Evolutionary conservation across 2,888 invertebrate genomes (phyloP).

Genomic region (Prosopocoilus inquinatus): DNA sequence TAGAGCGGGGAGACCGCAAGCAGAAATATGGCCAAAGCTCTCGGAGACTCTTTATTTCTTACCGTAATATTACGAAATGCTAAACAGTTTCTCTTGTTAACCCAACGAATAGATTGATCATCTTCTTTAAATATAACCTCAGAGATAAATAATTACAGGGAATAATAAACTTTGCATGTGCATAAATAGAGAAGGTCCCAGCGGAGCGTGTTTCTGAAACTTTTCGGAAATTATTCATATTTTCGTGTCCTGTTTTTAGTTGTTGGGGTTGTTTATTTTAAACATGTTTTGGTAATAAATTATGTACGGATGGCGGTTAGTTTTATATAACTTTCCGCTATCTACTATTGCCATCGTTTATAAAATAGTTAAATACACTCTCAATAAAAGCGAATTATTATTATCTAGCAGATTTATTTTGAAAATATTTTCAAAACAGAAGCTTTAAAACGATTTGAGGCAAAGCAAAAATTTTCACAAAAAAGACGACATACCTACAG

Average conservation of each 20-base stretch:
- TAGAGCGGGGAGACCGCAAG: conserved; percentile 43
- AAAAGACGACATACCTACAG: too few relatives aligned
- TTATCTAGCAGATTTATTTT: too few relatives aligned
- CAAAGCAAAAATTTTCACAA: too few relatives aligned
- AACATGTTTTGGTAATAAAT: not conserved
- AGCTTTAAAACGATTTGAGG: too few relatives aligned
- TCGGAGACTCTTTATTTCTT: conserved; percentile 21
- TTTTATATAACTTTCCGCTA: not conserved
- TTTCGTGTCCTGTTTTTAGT: not conserved
- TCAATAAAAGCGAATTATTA: too few relatives aligned
- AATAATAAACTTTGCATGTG: not conserved
- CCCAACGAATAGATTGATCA: not conserved
- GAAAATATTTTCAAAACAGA: too few relatives aligned
- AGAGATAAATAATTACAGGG: not conserved
- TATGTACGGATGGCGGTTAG: not conserved
- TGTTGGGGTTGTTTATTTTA: not conserved
- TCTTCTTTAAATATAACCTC: not conserved
- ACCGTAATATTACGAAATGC: not conserved
- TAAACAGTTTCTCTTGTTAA: not conserved
- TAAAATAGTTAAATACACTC: too few relatives aligned
- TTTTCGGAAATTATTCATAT: not conserved
- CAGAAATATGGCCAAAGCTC: conserved; percentile 29
- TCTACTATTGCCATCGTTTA: not conserved
- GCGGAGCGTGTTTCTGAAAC: not conserved
- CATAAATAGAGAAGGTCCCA: not conserved